A percentile compares a stretch with the other conserved stretches of the same genome.
Evolutionary conservation across 1,140 invertebrate species (phyloP).

Genomic region (Portunus trituberculatus): DNA sequence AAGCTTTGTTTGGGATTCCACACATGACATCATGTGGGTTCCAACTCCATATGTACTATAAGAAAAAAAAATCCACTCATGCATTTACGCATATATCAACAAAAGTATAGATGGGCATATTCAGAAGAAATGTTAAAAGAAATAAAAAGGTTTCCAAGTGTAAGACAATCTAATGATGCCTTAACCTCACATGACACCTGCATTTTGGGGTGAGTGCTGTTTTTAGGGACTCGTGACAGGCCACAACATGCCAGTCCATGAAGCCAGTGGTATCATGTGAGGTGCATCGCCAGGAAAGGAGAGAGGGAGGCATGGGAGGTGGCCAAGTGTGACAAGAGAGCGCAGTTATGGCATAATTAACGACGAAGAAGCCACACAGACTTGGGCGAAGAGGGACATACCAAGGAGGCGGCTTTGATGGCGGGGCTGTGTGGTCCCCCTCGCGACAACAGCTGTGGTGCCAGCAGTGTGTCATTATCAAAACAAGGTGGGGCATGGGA

Average conservation of each 20-base stretch:
- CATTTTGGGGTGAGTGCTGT: background rate
- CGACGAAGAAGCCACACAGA: conserved; percentile 73
- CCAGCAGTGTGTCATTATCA: conserved; percentile 62
- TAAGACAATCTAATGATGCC: background rate
- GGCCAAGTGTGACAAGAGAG: conserved; percentile 40
- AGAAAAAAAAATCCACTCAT: background rate
- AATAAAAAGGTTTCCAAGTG: background rate
- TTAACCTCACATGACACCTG: background rate
- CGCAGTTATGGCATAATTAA: conserved; percentile 63
- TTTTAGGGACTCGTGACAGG: background rate
- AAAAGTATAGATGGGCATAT: background rate
- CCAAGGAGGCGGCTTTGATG: conserved; percentile 69
- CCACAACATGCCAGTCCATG: background rate
- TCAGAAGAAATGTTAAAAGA: conserved; percentile 23
- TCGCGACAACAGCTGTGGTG: conserved; percentile 74
- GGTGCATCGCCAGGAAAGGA: conserved; percentile 25
- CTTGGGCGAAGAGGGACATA: conserved; percentile 69
- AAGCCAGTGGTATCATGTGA: conserved; percentile 36
- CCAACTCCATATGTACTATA: background rate
- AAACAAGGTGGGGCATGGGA: background rate
- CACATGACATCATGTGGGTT: background rate
- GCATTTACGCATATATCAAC: background rate
- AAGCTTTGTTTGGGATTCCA: background rate
- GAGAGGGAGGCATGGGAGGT: background rate
- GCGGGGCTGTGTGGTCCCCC: conserved; percentile 75